Percentiles rank a stretch among this genome's conserved stretches.
Conservation (phyloP, 2,113 vertebrate genomes). For the Hippocampus comes region DNA sequence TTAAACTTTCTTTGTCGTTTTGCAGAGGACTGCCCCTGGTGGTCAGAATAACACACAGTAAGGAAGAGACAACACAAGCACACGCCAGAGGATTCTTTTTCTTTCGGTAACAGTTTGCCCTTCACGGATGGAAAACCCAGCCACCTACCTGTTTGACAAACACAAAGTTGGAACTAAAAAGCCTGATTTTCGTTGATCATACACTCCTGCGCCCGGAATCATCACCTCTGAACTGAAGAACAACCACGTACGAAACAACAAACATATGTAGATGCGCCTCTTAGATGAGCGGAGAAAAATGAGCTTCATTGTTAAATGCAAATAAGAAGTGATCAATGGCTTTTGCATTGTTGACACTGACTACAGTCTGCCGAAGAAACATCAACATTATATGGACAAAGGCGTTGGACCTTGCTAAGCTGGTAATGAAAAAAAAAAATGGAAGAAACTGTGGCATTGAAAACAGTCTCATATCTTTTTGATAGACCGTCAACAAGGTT, state of each 20-base stretch:
- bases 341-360: conserved; percentile 1
- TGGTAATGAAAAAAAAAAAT: not conserved
- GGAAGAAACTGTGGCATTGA: not conserved
- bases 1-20: conserved; percentile 99
- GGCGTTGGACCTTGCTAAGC: too few species aligned
- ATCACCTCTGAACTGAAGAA: not conserved
- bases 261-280: not conserved
- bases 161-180: not conserved
- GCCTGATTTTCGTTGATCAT: not conserved
- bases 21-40: conserved; percentile 99
- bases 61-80: conserved; percentile 84
- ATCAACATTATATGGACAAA: too few species aligned
- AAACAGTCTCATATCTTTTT: not conserved
- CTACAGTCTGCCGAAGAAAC: not conserved
- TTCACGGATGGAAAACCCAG: conserved; percentile 7
- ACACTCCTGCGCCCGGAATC: not conserved
- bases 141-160: conserved; percentile 24
- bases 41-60: conserved; percentile 99
- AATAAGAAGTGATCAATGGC: not conserved
- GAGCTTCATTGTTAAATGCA: not conserved
- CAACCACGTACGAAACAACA: not conserved
- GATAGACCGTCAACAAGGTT: not conserved
- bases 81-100: conserved; percentile 76
- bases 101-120: conserved; percentile 18
- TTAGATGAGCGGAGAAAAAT: not conserved